Evolutionary conservation across 1,140 invertebrate genomes (phyloP), one percentile per base, ranked within the genome.

Genomic region (Calliopsis andreniformis): DNA sequence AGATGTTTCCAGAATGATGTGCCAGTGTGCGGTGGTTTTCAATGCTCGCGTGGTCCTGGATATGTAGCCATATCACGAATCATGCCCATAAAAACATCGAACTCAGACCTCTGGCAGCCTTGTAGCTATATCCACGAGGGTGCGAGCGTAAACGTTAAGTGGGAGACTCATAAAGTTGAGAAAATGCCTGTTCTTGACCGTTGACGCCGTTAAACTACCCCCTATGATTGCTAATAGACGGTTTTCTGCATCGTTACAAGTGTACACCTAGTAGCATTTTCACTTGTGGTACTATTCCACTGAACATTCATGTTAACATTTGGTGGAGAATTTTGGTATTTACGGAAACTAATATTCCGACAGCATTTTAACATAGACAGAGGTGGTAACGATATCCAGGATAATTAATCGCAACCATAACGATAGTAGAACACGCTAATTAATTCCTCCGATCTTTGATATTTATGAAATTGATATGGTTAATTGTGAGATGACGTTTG

Each of bases 131-230:
- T 67, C 23, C 49, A 39, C 12, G 23, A 51, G 32, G 43, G 30
- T 32, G 43, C 32, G 64, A 51, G 64, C 6, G 23, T 51, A 51
- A 76, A 68, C 18, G 55, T 30, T 6, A 32, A 69, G 55, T 51
- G 43, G 63, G 64, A 16, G 53, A 63, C 14, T 76, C 63, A 63
- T 76, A 76, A 68, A 75, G 62, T 56, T 66, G 49, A 76, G 53
- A 32, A 59, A 76, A 42, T 76, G 20, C 5, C 18, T 42, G 42
- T 53, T 68, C 63, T 76, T 76, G 72, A 67, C 72, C 72, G 51
- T 49, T 28, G 18, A 12, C 39, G 30, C 18, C 7, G 18, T 49
- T 14, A 12, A 23, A 53, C 47, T 23, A 18, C 3, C 59, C 47
- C 47, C 47, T 16, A n/a, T 23, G 16, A 64, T 51, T 45, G 45